Evolutionary conservation across 2,797 vertebrate species (phyloP).

Genomic region (Sardinella longiceps): DNA sequence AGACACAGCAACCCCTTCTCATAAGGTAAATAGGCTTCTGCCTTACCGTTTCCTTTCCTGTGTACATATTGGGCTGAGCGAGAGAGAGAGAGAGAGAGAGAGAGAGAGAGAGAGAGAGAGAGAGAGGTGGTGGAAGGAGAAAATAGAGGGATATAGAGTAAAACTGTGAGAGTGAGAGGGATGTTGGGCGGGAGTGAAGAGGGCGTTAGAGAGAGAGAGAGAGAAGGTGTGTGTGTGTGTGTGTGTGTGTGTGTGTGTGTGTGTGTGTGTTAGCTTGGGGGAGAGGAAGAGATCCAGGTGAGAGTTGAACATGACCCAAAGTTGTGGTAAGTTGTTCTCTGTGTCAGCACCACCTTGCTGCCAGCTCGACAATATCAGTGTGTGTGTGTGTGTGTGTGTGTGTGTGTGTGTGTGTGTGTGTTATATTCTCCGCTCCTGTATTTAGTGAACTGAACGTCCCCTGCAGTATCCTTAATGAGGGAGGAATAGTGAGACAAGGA

Average conservation of each 20-base stretch:
- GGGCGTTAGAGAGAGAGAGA: neutral
- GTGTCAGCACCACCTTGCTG: neutral
- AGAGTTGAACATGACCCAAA: slow-evolving; percentile 17
- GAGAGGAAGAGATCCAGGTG: neutral
- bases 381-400: neutral
- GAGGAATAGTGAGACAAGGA: too few relatives aligned
- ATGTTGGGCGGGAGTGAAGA: neutral
- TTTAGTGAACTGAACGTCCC: neutral
- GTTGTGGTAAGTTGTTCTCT: neutral
- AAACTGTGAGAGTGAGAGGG: neutral
- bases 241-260: neutral
- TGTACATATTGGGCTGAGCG: slow-evolving; percentile 31
- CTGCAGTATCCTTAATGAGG: too few relatives aligned
- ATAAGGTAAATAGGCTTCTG: slow-evolving; percentile 22
- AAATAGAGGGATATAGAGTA: neutral
- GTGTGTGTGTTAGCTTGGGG: neutral
- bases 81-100: neutral
- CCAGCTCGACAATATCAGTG: neutral
- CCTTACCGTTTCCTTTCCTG: slow-evolving; percentile 22
- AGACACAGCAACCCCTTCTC: slow-evolving; percentile 23
- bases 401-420: neutral
- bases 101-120: neutral
- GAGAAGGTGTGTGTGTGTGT: neutral
- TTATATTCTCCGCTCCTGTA: too few relatives aligned
- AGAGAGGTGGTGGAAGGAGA: neutral